Base-by-base conservation (phyloP, 2,888 invertebrate species). In the Cinara cedri region DNA sequence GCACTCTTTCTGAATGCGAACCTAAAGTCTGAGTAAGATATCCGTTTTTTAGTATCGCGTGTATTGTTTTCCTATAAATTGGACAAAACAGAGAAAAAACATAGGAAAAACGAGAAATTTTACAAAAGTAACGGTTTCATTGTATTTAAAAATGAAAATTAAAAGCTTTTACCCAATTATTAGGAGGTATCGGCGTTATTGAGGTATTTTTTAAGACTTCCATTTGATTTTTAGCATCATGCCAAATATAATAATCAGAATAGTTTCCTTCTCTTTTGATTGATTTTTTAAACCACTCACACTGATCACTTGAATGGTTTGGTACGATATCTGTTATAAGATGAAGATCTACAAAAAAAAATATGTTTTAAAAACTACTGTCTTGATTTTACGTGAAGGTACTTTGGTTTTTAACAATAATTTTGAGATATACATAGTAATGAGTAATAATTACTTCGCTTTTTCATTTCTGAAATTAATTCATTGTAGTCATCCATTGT, bases 401-500 rank as follows among this genome's bases (percentile, higher is more conserved):
- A 34, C 6, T 34, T 34, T 34, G 3, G 6, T 34, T 34, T 34
- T 34, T 34, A n/a, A n/a, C n/a, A n/a, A n/a, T n/a, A n/a, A n/a
- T n/a, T n/a, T n/a, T n/a, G n/a, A n/a, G n/a, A n/a, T n/a, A n/a
- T n/a, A n/a, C n/a, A n/a, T n/a, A n/a, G n/a, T n/a, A n/a, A n/a
- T n/a, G n/a, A n/a, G n/a, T n/a, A n/a, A 8, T 0, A 70, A 81
- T 81, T 55, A 80, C 85, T 85, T 6, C 87, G 82, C 0, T 83
- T 82, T n/a, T 86, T 86, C 0, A 88, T 87, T 68, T 84, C 85
- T 0, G 82, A 81, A 0, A 87, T 83, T 8, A 89, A 84, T 0
- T 83, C 83, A 1, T 86, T 84, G 82, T 91, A 90, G 83, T 91
- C 90, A 0, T 84, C 85, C 83, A 90, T 83, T 0, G 86, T 88